Base-by-base conservation (phyloP, 2,113 vertebrate species). In the Desmodus rotundus region DNA sequence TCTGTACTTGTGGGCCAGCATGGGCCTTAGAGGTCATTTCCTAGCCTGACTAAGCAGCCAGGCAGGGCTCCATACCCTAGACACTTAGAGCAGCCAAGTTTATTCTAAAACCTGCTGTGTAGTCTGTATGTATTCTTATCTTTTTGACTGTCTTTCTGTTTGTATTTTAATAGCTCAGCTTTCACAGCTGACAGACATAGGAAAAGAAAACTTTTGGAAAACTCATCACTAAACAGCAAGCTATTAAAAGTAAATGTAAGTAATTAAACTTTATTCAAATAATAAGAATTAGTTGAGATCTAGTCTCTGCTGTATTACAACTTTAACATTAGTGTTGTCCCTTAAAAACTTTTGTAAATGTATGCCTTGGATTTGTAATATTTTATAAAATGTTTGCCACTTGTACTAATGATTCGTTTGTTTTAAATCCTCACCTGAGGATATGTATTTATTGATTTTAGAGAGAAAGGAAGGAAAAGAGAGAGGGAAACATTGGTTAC, bases 131-230 rank as follows among this genome's bases (percentile, higher is more conserved):
- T 56, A 72, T 77, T 93, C 91, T 72, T 92, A 17, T 92, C 70
- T 93, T 91, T 90, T 80, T 94, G 74, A 94, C 63, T 89, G 1
- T 94, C 20, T 91, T 0, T 93, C 17, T 96, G 38, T 98, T 95
- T 96, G 89, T 98, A 96, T 82, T 90, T 97, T 97, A 97, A 87
- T 97, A 99, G 99, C 98, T 99, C 99, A 95, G 98, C 98, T 94
- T 98, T 99, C 96, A 98, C 98, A 94, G 98, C 98, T 96, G 99
- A 99, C 94, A 98, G 99, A 95, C 99, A 99, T 95, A 99, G 99
- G 96, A 99, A 99, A 98, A 99, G 99, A 98, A 99, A 99, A 98
- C 98, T 99, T 54, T 97, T 99, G 97, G 99, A 99, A 97, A 99
- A 98, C 83, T 98, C 98, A 58, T 98, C 99, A 97, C 92, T 99